Percentiles rank a stretch among this genome's conserved stretches.
These are phyloP conservation scores for Morone saxatilis DNA, from an alignment of 2,113 vertebrate genomes.

Conservation along the genomic window DNA sequence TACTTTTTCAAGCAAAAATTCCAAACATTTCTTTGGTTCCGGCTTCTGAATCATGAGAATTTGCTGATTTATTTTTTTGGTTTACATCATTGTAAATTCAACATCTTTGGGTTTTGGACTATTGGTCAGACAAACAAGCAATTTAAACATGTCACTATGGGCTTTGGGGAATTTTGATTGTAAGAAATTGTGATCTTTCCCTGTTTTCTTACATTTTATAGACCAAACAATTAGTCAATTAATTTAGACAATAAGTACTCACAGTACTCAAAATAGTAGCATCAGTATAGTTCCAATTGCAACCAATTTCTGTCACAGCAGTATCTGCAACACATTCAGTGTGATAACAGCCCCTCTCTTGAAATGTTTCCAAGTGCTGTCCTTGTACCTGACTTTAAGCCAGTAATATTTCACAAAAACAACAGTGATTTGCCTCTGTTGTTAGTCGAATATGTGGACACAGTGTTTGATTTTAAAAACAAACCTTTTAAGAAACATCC, in stretches of 20 bases:
- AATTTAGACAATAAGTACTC: neutral
- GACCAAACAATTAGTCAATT: neutral
- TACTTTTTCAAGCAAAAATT: neutral
- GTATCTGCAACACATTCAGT: neutral
- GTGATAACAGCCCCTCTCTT: neutral
- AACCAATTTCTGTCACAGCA: neutral
- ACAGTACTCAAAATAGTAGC: neutral
- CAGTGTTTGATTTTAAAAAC: slow-evolving; percentile 3
- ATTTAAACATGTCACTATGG: neutral
- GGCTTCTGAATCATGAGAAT: neutral
- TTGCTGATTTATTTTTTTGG: neutral
- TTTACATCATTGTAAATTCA: neutral
- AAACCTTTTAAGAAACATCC: slow-evolving; percentile 26
- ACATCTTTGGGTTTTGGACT: neutral
- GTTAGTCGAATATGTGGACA: slow-evolving; percentile 14
- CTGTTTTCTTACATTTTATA: neutral
- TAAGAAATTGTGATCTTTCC: neutral
- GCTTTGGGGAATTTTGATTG: neutral
- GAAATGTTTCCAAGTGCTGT: neutral
- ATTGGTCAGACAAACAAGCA: neutral
- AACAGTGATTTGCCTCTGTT: neutral
- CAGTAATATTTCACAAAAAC: neutral
- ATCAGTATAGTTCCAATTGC: neutral
- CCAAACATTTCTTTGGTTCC: neutral
- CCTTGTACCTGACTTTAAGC: neutral